Evolutionary conservation across 2,797 vertebrate species (phyloP).

Genomic region (Columba guinea): DNA sequence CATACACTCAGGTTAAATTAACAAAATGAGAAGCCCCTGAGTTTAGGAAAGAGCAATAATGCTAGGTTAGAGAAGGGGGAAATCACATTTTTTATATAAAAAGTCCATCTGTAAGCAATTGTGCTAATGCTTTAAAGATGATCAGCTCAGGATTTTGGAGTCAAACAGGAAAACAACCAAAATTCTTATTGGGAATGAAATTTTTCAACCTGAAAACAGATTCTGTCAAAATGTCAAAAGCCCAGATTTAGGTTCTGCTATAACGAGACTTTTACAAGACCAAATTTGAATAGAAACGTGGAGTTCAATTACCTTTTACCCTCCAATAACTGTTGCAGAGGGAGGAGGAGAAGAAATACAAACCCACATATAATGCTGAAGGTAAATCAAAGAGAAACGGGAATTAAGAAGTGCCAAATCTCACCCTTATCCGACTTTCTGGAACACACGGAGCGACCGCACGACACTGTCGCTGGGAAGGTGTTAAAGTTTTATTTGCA

Average conservation of each 20-base stretch:
- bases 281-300: neutral
- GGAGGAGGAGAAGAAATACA: neutral
- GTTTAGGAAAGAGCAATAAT: neutral
- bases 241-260: neutral
- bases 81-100: neutral
- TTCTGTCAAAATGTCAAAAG: neutral
- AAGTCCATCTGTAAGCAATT: constrained; percentile 38
- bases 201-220: constrained; percentile 18
- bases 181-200: neutral
- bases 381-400: neutral
- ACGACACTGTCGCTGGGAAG: rapidly evolving
- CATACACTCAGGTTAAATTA: neutral
- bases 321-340: neutral
- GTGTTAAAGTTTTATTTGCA: neutral
- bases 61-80: neutral
- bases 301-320: neutral
- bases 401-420: neutral
- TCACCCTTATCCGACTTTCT: neutral
- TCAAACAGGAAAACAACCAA: constrained; percentile 20
- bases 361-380: rapidly evolving
- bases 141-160: neutral
- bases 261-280: neutral
- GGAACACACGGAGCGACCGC: rapidly evolving
- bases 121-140: constrained; percentile 45
- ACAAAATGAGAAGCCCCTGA: neutral